Conservation (phyloP, 2,888 invertebrate species). For the Hofmannophila pseudospretella region DNA sequence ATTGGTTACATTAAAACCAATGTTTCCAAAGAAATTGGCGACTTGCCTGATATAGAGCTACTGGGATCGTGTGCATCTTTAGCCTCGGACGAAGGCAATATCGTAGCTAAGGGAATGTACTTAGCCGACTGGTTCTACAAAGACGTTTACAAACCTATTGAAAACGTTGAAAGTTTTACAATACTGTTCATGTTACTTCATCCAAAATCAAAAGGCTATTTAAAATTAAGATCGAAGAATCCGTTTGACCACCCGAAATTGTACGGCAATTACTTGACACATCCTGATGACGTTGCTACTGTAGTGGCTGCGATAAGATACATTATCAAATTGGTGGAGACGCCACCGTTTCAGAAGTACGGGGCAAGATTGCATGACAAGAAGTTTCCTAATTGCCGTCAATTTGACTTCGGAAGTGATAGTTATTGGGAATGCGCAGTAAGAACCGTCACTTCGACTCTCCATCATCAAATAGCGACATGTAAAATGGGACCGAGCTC, state of each 20-base stretch:
- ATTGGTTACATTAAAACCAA: conserved; percentile 79
- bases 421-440: conserved; percentile 83
- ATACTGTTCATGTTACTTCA: conserved; percentile 77
- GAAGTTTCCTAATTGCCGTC: conserved; percentile 74
- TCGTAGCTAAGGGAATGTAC: conserved; percentile 56
- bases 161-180: conserved; percentile 60
- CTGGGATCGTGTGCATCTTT: conserved; percentile 77
- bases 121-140: conserved; percentile 61
- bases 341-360: conserved; percentile 78
- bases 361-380: conserved; percentile 75
- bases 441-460: conserved; percentile 77
- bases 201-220: conserved; percentile 80
- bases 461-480: conserved; percentile 83
- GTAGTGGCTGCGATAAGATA: conserved; percentile 79
- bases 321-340: conserved; percentile 73
- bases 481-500: conserved; percentile 81
- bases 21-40: conserved; percentile 65
- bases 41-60: conserved; percentile 82
- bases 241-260: conserved; percentile 82
- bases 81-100: conserved; percentile 72
- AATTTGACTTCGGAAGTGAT: conserved; percentile 74
- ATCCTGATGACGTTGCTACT: conserved; percentile 77
- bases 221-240: conserved; percentile 80
- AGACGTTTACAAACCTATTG: conserved; percentile 54
- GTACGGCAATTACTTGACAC: conserved; percentile 84